A percentile compares a stretch with the other conserved stretches of the same genome.
Conservation (phyloP, 2,113 vertebrate species). For the Oryzias woworae region DNA sequence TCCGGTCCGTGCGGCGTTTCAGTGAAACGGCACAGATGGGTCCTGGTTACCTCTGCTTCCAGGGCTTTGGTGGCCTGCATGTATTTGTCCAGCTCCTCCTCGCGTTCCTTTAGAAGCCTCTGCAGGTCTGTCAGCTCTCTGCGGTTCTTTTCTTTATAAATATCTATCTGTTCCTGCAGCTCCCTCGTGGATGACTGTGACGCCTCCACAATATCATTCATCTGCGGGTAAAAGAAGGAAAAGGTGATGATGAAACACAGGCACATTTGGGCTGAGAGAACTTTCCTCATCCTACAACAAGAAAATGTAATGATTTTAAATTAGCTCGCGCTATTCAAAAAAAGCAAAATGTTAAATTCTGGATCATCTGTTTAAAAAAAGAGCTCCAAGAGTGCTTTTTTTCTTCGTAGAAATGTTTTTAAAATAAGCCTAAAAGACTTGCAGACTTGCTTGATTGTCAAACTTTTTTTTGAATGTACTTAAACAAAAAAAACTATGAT, state of each 20-base stretch:
- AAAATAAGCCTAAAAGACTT: no score
- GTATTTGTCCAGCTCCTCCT: conserved; percentile 84
- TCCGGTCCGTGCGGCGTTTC: neutral
- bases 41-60: conserved; percentile 85
- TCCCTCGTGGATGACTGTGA: conserved; percentile 86
- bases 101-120: conserved; percentile 86
- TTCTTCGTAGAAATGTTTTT: no score
- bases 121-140: conserved; percentile 86
- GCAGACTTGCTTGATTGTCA: no score
- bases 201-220: conserved; percentile 85
- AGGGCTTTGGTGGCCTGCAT: conserved; percentile 75
- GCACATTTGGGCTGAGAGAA: no score
- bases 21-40: neutral
- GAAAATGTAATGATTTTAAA: no score
- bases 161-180: conserved; percentile 91
- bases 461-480: no score
- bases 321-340: no score
- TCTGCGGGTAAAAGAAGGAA: conserved; percentile 69
- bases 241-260: neutral
- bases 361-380: no score
- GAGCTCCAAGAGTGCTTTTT: no score
- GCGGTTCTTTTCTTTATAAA: conserved; percentile 91
- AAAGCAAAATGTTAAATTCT: no score
- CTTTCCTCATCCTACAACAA: no score
- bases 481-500: neutral